Percentiles rank a stretch among this genome's conserved stretches.
Evolutionary conservation across 2,888 invertebrate genomes (phyloP).

Genomic region (Luffia ferchaultella): DNA sequence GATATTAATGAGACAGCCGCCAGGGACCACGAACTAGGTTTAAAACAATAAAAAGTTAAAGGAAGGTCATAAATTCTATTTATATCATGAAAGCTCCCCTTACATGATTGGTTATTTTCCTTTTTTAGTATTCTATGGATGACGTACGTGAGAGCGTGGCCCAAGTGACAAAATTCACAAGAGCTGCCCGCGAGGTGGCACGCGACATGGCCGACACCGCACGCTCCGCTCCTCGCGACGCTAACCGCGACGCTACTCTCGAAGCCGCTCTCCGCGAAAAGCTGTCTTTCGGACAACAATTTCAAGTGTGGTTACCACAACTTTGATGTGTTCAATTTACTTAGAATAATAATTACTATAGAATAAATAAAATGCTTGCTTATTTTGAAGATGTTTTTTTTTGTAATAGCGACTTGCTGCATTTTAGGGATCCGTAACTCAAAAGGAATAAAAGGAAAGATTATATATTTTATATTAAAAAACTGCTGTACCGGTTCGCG

Average conservation of each 20-base stretch:
- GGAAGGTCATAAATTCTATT: too few relatives aligned
- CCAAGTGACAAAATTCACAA: slow-evolving; percentile 45
- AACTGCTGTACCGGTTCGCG: too few relatives aligned
- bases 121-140: slow-evolving; percentile 35
- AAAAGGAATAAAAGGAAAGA: too few relatives aligned
- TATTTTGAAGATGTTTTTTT: too few relatives aligned
- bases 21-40: too few relatives aligned
- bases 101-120: too few relatives aligned
- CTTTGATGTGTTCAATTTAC: slow-evolving; percentile 21
- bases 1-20: too few relatives aligned
- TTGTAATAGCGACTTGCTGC: too few relatives aligned
- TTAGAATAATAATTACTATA: slow-evolving; percentile 6
- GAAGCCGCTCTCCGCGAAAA: slow-evolving; percentile 60
- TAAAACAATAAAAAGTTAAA: too few relatives aligned
- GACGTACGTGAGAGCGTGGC: slow-evolving; percentile 53
- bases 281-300: slow-evolving; percentile 56
- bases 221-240: slow-evolving; percentile 39
- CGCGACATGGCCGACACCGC: slow-evolving; percentile 38
- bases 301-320: slow-evolving; percentile 67
- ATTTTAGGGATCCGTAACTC: too few relatives aligned
- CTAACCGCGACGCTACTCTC: slow-evolving; percentile 47
- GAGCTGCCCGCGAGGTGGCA: slow-evolving; percentile 47
- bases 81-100: too few relatives aligned
- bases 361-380: slow-evolving; percentile 22
- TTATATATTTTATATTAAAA: too few relatives aligned